Base-by-base conservation (phyloP, 2,797 vertebrate species). In the Tenualosa ilisha region DNA sequence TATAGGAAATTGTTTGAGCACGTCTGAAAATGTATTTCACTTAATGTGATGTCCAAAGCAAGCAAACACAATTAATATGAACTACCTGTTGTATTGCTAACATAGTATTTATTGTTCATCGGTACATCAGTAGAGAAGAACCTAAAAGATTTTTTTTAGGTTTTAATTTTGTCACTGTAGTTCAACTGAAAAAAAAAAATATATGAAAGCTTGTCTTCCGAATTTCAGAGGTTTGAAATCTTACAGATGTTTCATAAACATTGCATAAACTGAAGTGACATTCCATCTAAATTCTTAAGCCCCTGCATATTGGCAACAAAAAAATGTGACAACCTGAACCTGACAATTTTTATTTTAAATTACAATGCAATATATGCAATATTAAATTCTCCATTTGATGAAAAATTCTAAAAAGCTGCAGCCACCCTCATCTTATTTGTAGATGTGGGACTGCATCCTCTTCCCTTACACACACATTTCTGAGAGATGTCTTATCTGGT, bases 231-330 rank as follows among this genome's bases (percentile, higher is more conserved):
- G 54, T 59, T 59, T 59, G 31, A 17, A 75, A 75, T 75, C 63
- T 31, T 65, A 65, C 88, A 88, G 82, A 31, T 26, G 84, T 85
- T 85, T 85, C 31, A 31, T 31, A 31, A 65, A 40, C 11, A 50
- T 63, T 20, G n/a, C 40, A 50, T 81, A 40, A 81, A 49, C 22
- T 43, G 49, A 31, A 26, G 75, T 49, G 82, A 79, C 72, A 79
- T 79, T 79, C 72, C 72, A 79, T 79, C 40, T 20, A 72, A 72
- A 40, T 72, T 72, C 13, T 37, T 72, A 5, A 79, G 72, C 20
- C 63, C 26, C 37, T 13, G 15, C 68, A 6, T 13, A 17, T 26
- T 65, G 24, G 22, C 20, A 20, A 59, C 20, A 65, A 65, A 65
- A 65, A 7, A 65, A 24, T n/a, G 24, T 65, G 24, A 65, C 63